Percentiles rank a stretch among this genome's conserved stretches.
Conservation (phyloP, 2,888 invertebrate species). For the Villa cingulata region DNA sequence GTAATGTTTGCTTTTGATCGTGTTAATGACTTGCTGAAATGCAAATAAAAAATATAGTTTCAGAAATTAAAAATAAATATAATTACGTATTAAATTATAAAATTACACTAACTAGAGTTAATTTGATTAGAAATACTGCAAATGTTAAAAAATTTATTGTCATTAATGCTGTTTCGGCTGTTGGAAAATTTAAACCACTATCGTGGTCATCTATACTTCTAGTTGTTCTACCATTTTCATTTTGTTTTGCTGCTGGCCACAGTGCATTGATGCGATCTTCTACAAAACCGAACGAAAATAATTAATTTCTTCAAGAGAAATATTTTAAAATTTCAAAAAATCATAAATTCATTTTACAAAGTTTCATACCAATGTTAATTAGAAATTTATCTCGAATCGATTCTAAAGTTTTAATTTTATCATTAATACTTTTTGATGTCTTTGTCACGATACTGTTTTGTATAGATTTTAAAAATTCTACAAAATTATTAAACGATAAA, state of each 20-base stretch:
- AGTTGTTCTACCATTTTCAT: conserved; percentile 19
- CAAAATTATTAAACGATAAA: conserved; percentile 28
- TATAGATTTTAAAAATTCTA: conserved; percentile 28
- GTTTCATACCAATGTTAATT: conserved; percentile 48
- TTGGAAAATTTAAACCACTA: conserved; percentile 59
- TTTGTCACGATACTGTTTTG: conserved; percentile 26
- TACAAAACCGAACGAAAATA: conserved; percentile 17
- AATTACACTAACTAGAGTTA: conserved; percentile 54
- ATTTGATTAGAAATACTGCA: conserved; percentile 69
- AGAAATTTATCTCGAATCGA: conserved; percentile 22
- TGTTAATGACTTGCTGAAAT: conserved; percentile 50
- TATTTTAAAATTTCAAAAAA: no score
- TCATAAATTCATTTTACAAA: neutral
- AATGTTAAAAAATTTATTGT: conserved; percentile 74
- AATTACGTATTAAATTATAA: no score
- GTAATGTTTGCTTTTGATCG: conserved; percentile 46
- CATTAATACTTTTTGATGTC: conserved; percentile 24
- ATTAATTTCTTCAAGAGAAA: no score
- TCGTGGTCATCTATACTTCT: conserved; percentile 32
- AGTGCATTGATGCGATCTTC: conserved; percentile 38
- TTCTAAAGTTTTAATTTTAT: conserved; percentile 17
- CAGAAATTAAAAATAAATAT: no score
- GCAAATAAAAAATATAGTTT: conserved; percentile 1
- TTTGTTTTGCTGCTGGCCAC: conserved; percentile 33
- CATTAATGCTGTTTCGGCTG: conserved; percentile 66